Conservation (phyloP, 1,140 invertebrate species). For the Bombus turneri region DNA sequence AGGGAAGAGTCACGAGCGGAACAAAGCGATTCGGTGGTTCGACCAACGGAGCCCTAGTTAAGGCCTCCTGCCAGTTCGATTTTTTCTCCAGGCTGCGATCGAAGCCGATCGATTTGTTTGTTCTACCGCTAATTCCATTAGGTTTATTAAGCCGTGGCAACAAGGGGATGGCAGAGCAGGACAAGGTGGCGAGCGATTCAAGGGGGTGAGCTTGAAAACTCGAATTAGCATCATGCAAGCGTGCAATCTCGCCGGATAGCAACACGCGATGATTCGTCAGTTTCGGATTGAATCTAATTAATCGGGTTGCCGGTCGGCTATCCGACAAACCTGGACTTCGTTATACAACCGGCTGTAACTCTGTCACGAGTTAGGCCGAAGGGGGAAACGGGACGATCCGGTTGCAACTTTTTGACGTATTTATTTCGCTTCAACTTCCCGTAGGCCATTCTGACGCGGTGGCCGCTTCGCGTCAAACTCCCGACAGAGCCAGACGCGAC, state of each 20-base stretch:
- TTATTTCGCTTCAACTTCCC: constrained; percentile 24
- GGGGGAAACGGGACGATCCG: not conserved
- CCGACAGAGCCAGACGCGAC: not conserved
- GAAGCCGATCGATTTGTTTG: constrained; percentile 21
- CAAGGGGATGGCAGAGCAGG: not conserved
- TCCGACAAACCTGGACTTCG: constrained; percentile 11
- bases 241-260: constrained; percentile 26
- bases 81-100: constrained; percentile 4
- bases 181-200: not conserved
- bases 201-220: constrained; percentile 32
- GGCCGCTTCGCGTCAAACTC: no score
- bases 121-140: constrained; percentile 47
- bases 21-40: constrained; percentile 4
- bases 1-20: constrained; percentile 5
- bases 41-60: not conserved
- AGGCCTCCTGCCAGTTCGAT: not conserved
- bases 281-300: constrained; percentile 58
- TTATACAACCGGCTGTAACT: not conserved
- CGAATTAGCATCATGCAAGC: constrained; percentile 48
- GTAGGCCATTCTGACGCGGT: not conserved
- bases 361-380: not conserved
- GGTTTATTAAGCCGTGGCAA: constrained; percentile 33
- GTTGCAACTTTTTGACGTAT: constrained; percentile 20
- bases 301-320: constrained; percentile 24
- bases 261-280: constrained; percentile 56